These are phyloP conservation scores for Lophotis ruficrista DNA, from an alignment of 2,113 vertebrate species.

Conservation along the genomic window DNA sequence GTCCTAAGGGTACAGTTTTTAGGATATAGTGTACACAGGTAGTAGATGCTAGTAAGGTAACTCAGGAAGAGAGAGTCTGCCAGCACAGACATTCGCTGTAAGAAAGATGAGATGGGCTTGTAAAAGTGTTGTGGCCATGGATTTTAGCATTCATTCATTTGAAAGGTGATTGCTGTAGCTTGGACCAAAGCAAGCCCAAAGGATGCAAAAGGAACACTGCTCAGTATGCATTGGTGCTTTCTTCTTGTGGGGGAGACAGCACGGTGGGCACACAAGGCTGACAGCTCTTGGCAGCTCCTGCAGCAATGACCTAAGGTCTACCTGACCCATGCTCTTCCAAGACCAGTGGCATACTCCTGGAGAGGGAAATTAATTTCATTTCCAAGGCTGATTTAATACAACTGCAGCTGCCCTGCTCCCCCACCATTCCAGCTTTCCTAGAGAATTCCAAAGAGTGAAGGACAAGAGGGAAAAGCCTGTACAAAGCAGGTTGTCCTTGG, in stretches of 20 bases:
- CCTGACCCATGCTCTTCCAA: not conserved
- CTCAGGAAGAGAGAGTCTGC: not conserved
- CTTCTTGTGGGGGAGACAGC: not conserved
- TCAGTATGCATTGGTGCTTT: not conserved
- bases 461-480: not conserved
- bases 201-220: not conserved
- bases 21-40: not conserved
- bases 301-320: not conserved
- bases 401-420: not conserved
- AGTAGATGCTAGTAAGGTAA: not conserved
- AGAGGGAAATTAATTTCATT: not conserved
- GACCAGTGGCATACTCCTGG: not conserved
- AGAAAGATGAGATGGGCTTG: not conserved
- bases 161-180: not conserved
- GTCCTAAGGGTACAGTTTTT: not conserved
- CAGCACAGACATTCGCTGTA: not conserved
- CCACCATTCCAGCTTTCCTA: not conserved
- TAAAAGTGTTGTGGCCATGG: not conserved
- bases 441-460: not conserved
- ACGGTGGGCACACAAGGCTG: not conserved
- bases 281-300: not conserved
- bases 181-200: not conserved
- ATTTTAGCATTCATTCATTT: not conserved
- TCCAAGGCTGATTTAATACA: not conserved
- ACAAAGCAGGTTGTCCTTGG: not conserved